A percentile compares a stretch with the other conserved stretches of the same genome.
Evolutionary conservation across 2,113 vertebrate genomes (phyloP).

Genomic region (Himantopus leucocephalus): DNA sequence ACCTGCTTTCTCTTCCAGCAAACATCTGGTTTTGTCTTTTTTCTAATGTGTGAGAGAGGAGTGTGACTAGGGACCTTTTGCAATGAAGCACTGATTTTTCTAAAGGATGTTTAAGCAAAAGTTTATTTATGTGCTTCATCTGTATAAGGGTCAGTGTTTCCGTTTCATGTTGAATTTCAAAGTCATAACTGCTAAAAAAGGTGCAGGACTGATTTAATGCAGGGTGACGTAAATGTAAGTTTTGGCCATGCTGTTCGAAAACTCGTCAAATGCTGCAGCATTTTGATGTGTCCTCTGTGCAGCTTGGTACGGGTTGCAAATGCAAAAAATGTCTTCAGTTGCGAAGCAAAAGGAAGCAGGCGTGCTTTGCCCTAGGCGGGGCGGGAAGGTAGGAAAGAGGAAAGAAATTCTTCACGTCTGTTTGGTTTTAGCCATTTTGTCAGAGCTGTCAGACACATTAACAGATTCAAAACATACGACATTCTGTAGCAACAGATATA

Average conservation of each 20-base stretch:
- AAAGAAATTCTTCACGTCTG: neutral
- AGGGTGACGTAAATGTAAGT: neutral
- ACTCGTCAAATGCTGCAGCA: neutral
- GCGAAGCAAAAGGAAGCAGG: neutral
- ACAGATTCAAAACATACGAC: neutral
- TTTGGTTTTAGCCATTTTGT: neutral
- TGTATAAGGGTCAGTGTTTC: neutral
- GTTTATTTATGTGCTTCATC: neutral
- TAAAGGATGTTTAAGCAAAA: neutral
- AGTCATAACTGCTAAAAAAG: neutral
- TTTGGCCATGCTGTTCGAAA: accelerated
- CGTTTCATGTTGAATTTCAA: neutral
- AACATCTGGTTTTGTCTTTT: neutral
- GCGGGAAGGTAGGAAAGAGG: neutral
- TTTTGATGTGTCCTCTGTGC: neutral
- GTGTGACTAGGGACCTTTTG: neutral
- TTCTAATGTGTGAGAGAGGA: neutral
- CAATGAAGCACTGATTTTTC: neutral
- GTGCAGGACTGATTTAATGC: neutral
- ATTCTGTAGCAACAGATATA: neutral
- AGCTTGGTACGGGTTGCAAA: neutral
- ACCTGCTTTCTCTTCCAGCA: neutral
- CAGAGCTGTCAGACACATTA: neutral
- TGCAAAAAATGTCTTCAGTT: neutral
- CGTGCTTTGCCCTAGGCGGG: neutral